Conservation (phyloP, 1,140 invertebrate genomes). For the Nasonia giraulti region DNA sequence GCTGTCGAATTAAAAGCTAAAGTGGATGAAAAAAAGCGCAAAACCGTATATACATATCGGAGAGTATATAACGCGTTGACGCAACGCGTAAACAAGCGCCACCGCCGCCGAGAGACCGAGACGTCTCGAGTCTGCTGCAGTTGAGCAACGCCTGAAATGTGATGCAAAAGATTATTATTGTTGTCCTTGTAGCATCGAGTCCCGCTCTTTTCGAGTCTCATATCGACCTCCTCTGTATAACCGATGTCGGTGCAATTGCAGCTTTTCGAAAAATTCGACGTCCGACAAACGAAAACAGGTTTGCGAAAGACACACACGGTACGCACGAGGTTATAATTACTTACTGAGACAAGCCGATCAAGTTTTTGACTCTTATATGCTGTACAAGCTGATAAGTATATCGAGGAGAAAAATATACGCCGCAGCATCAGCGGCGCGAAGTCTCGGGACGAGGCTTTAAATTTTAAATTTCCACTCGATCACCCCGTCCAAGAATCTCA, state of each 20-base stretch:
- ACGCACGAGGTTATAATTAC: no score
- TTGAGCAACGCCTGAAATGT: conserved; percentile 54
- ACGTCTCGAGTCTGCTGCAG: not conserved
- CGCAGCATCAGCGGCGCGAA: not conserved
- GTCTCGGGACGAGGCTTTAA: not conserved
- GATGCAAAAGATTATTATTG: conserved; percentile 39
- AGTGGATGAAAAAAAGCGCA: not conserved
- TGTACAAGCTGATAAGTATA: not conserved
- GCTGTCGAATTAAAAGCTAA: not conserved
- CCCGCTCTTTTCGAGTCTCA: not conserved
- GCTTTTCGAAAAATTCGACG: no score
- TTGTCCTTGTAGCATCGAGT: conserved; percentile 18
- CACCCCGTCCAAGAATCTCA: not conserved
- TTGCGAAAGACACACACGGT: no score
- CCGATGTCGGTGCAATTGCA: no score
- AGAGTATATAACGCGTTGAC: conserved; percentile 41
- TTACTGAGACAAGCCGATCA: not conserved
- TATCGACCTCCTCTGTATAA: not conserved
- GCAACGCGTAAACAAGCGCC: conserved; percentile 52
- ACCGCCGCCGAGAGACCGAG: not conserved
- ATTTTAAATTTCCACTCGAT: conserved; percentile 4
- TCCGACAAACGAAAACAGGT: no score
- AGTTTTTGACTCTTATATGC: not conserved
- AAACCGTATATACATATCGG: not conserved
- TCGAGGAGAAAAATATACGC: not conserved